phyloP scores from a whole-genome alignment of 1,140 invertebrate species.

The Stenopsyche tienmushanensis region DNA sequence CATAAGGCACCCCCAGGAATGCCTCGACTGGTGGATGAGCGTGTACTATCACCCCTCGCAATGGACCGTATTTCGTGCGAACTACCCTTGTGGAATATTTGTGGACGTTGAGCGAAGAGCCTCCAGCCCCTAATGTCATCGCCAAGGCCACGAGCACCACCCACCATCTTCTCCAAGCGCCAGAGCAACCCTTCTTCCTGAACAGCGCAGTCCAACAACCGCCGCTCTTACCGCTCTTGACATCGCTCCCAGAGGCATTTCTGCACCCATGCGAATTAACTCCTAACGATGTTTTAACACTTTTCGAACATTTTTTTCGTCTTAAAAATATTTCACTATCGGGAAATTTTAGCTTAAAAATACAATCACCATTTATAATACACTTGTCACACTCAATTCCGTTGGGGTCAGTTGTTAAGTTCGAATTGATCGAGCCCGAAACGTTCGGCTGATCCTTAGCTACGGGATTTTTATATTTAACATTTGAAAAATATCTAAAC shows the following conservation, averaged over 20 bases:
- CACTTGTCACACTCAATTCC: too few species aligned
- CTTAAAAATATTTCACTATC: background rate
- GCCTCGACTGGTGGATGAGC: slow-evolving; percentile 81
- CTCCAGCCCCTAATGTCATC: slow-evolving; percentile 40
- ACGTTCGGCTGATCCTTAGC: too few species aligned
- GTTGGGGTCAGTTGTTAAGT: too few species aligned
- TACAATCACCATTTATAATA: too few species aligned
- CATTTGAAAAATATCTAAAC: too few species aligned
- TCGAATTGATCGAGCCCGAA: too few species aligned
- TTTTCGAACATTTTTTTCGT: too few species aligned
- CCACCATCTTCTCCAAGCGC: slow-evolving; percentile 41
- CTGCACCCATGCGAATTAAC: background rate
- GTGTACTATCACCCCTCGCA: slow-evolving; percentile 80
- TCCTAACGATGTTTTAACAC: too few species aligned
- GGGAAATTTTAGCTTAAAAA: background rate
- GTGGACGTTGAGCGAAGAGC: slow-evolving; percentile 56
- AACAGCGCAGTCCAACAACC: background rate
- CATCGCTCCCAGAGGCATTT: background rate
- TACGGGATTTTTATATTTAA: too few species aligned
- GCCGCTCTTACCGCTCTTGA: background rate
- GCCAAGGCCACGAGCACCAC: slow-evolving; percentile 45
- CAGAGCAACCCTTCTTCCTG: background rate
- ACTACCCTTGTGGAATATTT: slow-evolving; percentile 80
- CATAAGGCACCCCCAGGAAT: slow-evolving; percentile 95
- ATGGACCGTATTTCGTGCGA: slow-evolving; percentile 81